Percentiles rank a stretch among this genome's conserved stretches.
phyloP scores from a whole-genome alignment of 2,797 vertebrate species.

The Botia almorhae region DNA sequence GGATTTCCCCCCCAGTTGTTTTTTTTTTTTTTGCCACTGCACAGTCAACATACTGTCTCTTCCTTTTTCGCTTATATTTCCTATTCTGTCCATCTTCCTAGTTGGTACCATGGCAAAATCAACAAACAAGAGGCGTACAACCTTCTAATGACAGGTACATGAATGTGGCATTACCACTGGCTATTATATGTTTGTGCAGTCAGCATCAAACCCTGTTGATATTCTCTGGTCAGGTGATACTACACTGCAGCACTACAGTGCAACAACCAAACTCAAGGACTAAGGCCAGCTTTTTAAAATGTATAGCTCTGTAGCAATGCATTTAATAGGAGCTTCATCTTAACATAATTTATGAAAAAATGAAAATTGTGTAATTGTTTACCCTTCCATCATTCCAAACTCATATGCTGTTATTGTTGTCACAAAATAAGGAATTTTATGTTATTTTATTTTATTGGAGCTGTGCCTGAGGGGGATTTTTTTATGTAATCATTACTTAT shows the following conservation, averaged over 20 bases:
- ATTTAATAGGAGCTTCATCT: not conserved
- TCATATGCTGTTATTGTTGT: too few species aligned
- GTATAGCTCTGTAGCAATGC: not conserved
- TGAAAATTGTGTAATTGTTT: not conserved
- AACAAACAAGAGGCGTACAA: conserved; percentile 98
- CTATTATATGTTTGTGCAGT: conserved; percentile 12
- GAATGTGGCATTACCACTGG: not conserved
- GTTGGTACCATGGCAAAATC: conserved; percentile 99
- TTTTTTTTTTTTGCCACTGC: not conserved
- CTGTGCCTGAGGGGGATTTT: too few species aligned
- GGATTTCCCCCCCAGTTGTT: not conserved
- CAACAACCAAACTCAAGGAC: not conserved
- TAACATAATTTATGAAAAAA: not conserved
- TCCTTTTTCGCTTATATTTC: conserved; percentile 13
- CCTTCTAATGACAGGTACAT: conserved; percentile 96
- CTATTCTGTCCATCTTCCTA: conserved; percentile 66
- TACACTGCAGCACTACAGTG: not conserved
- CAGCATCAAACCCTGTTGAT: not conserved
- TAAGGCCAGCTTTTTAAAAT: too few species aligned
- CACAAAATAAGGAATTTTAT: too few species aligned
- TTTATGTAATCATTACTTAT: too few species aligned
- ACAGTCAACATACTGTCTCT: not conserved
- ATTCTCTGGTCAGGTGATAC: not conserved
- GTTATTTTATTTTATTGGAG: too few species aligned
- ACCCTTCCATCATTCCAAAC: too few species aligned